Evolutionary conservation across 1,140 invertebrate species (phyloP).

Genomic region (Drosophila seguyi): DNA sequence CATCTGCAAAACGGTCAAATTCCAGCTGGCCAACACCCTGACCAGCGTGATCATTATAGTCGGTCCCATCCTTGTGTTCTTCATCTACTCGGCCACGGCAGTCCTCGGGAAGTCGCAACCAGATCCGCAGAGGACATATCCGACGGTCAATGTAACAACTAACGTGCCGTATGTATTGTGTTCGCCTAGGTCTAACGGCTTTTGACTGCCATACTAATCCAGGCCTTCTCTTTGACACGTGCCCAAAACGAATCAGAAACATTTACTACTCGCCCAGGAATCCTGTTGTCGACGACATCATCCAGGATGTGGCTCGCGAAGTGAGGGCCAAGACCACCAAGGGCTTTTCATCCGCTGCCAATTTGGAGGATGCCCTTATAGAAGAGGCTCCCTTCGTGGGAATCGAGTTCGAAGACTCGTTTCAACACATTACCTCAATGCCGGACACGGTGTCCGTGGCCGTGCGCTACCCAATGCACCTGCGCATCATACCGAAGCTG

Average conservation of each 20-base stretch:
- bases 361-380: background rate
- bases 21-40: constrained; percentile 32
- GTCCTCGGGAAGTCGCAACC: background rate
- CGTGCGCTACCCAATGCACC: constrained; percentile 38
- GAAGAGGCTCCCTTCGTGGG: constrained; percentile 31
- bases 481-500: background rate
- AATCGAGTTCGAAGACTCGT: constrained; percentile 45
- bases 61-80: constrained; percentile 31
- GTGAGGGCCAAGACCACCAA: background rate
- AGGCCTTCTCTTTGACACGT: constrained; percentile 2
- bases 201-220: constrained; percentile 10
- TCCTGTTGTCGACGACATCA: constrained; percentile 2
- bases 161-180: constrained; percentile 48
- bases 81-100: constrained; percentile 25
- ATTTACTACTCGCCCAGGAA: constrained; percentile 57
- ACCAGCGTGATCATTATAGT: constrained; percentile 21
- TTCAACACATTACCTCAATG: constrained; percentile 2
- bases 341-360: background rate
- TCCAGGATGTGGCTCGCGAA: constrained; percentile 1
- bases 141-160: constrained; percentile 14
- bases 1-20: constrained; percentile 36
- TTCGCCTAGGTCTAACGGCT: background rate
- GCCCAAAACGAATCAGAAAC: constrained; percentile 11
- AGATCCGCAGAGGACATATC: background rate
- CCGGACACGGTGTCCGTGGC: constrained; percentile 20